Conservation (phyloP, 2,113 vertebrate species). For the Cyanistes caeruleus region DNA sequence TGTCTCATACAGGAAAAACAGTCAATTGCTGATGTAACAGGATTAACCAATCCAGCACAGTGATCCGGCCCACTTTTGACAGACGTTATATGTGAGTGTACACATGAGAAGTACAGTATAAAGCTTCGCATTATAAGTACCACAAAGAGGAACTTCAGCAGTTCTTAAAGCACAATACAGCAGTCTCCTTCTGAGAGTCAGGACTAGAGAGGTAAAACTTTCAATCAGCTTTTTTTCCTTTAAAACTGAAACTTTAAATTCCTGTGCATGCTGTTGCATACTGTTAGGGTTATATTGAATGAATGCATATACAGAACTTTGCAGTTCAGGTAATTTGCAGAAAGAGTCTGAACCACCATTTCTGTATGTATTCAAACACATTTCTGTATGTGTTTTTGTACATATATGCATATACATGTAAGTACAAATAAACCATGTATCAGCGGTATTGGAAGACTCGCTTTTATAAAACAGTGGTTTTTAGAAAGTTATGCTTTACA, state of each 20-base stretch:
- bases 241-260: conserved; percentile 61
- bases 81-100: conserved; percentile 73
- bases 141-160: conserved; percentile 74
- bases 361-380: not conserved
- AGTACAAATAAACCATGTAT: not conserved
- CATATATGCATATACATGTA: not conserved
- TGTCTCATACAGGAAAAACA: conserved; percentile 82
- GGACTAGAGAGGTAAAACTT: conserved; percentile 77
- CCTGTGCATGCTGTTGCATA: conserved; percentile 53
- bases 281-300: not conserved
- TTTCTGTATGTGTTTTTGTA: not conserved
- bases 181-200: conserved; percentile 70
- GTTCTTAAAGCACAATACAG: conserved; percentile 73
- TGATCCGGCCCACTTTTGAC: conserved; percentile 74
- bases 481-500: conserved; percentile 44
- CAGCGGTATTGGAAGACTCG: not conserved
- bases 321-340: conserved; percentile 53
- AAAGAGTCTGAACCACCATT: not conserved
- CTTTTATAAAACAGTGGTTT: not conserved
- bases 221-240: conserved; percentile 36
- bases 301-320: conserved; percentile 19
- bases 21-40: conserved; percentile 79
- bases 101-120: conserved; percentile 79
- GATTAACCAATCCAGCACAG: conserved; percentile 77
- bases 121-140: conserved; percentile 76